Base-by-base conservation (phyloP, 2,113 vertebrate species). In the Myiozetetes cayanensis region DNA sequence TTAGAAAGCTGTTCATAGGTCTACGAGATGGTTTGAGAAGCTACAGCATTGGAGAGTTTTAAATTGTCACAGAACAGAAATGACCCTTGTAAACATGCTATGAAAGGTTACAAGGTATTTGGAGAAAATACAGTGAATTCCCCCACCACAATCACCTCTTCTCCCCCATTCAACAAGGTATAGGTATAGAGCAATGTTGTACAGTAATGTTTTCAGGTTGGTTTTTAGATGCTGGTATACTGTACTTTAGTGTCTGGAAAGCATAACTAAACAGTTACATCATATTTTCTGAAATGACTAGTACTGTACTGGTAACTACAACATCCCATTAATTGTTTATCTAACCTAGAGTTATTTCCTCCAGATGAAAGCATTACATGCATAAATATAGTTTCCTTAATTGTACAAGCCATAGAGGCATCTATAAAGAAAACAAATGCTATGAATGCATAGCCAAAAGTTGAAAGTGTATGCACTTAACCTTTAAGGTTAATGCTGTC, bases 331-430 rank as follows among this genome's bases (percentile, higher is more conserved):
- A 77, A 67, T 41, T 71, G 58, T 79, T 92, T 85, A 87, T 44
- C 55, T 93, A 77, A 87, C 37, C 39, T 58, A 27, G 80, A 93
- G 47, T 90, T 68, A 68, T 49, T 93, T 95, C 73, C 56, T 79
- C 39, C 49, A 82, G 50, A 74, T 59, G 65, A 74, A 96, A 90
- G 49, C 22, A 35, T 77, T 90, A 50, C 35, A 46, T 2, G 4
- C 17, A 22, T 30, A 68, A 79, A 63, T 94, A 56, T 65, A 37
- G 9, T 87, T 89, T 90, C 30, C 44, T 77, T 71, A 68, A 46
- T 63, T 72, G 21, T 63, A 52, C 21, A 52, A 87, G 76, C 81
- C 73, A 65, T 41, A 80, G 47, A 50, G 10, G 9, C 10, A 46
- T 73, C n/a, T 62, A 8, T 72, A 50, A 70, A 76, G 35, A 44